Evolutionary conservation across 2,797 vertebrate species (phyloP).

Genomic region (Natrix natrix): DNA sequence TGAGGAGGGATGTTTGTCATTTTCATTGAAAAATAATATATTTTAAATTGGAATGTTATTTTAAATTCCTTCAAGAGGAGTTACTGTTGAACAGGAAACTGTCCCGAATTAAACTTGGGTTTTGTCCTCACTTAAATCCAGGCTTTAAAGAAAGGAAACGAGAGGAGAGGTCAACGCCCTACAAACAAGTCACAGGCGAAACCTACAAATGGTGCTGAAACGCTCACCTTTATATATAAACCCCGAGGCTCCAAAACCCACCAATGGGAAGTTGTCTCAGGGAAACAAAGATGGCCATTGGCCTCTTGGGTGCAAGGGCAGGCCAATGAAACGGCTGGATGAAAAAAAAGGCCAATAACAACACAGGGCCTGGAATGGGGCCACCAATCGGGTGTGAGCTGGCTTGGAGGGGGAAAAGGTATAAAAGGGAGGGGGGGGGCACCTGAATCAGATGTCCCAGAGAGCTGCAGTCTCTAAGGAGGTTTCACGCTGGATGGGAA

Average conservation of each 20-base stretch:
- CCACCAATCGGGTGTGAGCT: background rate
- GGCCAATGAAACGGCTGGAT: background rate
- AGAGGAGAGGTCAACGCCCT: background rate
- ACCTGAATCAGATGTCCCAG: too few species aligned
- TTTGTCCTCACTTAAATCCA: background rate
- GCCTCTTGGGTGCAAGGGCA: background rate
- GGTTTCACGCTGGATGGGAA: too few species aligned
- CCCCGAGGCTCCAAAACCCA: background rate
- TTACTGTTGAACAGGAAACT: background rate
- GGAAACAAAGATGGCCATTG: background rate
- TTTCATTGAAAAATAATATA: too few species aligned
- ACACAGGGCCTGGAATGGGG: too few species aligned
- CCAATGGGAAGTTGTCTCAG: background rate
- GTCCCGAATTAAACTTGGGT: background rate
- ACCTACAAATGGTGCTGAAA: accelerated
- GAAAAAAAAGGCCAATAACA: background rate
- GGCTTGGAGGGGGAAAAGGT: background rate
- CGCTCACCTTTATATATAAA: background rate
- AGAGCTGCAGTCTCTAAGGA: too few species aligned
- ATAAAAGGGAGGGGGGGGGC: background rate
- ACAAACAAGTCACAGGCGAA: accelerated
- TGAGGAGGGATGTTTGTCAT: too few species aligned
- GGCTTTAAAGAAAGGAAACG: background rate
- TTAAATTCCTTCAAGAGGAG: too few species aligned
- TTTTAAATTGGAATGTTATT: too few species aligned